These are phyloP conservation scores for Hydrozoanthus gracilis DNA, from an alignment of 92 coral and sea anemone species.

Conservation along the genomic window DNA sequence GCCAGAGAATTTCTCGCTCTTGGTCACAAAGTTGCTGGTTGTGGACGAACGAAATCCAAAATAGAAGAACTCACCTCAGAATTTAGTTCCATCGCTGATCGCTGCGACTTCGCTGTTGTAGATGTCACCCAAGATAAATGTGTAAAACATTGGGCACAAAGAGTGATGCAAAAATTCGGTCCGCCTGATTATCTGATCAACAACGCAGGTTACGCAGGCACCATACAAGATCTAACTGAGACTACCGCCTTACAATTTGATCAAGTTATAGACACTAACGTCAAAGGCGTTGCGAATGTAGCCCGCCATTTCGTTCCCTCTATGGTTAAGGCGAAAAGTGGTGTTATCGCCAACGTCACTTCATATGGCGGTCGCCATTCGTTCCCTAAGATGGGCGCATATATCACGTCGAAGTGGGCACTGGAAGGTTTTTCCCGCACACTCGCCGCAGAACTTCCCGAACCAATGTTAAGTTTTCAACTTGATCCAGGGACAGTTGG, in stretches of 20 bases:
- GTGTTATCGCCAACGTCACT: slow-evolving; percentile 35
- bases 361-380: slow-evolving; percentile 31
- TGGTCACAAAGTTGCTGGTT: slow-evolving; percentile 45
- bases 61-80: slow-evolving; percentile 16
- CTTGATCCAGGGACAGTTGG: slow-evolving; percentile 38
- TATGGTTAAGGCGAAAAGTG: slow-evolving; percentile 12
- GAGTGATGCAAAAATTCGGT: slow-evolving; percentile 13
- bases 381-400: slow-evolving; percentile 5
- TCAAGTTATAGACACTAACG: slow-evolving; percentile 32
- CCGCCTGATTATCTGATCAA: slow-evolving; percentile 39
- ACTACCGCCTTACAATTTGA: slow-evolving; percentile 29
- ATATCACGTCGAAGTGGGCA: slow-evolving; percentile 36
- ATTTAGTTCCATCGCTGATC: neutral
- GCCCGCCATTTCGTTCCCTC: slow-evolving; percentile 44
- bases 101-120: slow-evolving; percentile 14
- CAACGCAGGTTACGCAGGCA: slow-evolving; percentile 27
- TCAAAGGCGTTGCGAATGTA: slow-evolving; percentile 36
- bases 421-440: slow-evolving; percentile 40
- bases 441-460: slow-evolving; percentile 38
- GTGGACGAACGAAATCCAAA: slow-evolving; percentile 31
- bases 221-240: neutral
- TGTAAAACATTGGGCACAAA: slow-evolving; percentile 17
- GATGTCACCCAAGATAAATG: slow-evolving; percentile 22
- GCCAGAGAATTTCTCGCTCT: slow-evolving; percentile 17
- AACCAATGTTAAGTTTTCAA: slow-evolving; percentile 31